Percentiles rank a stretch among this genome's conserved stretches.
These are phyloP conservation scores for Cetonia aurata DNA, from an alignment of 2,888 invertebrate genomes.

Conservation along the genomic window DNA sequence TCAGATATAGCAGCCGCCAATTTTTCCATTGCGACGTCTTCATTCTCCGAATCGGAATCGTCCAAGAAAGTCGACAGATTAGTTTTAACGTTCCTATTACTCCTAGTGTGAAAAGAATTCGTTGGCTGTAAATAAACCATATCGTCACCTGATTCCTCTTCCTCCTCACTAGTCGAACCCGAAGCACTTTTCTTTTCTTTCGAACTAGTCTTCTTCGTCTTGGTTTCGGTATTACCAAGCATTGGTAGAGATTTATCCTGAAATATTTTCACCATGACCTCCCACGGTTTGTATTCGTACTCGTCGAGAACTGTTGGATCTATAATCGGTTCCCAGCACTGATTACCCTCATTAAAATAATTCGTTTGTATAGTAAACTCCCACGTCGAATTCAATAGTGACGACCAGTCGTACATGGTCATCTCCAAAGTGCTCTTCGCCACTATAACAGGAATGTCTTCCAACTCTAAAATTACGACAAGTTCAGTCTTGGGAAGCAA, in stretches of 20 bases:
- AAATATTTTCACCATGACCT: constrained; percentile 75
- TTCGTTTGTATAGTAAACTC: constrained; percentile 67
- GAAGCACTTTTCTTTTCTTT: constrained; percentile 53
- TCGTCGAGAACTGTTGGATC: constrained; percentile 80
- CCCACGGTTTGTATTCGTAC: constrained; percentile 79
- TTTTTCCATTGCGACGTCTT: constrained; percentile 77
- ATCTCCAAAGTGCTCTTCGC: constrained; percentile 72
- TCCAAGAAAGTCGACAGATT: constrained; percentile 70
- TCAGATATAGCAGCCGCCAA: constrained; percentile 80
- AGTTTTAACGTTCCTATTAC: constrained; percentile 65
- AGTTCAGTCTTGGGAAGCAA: constrained; percentile 70
- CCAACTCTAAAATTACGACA: constrained; percentile 75
- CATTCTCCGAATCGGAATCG: constrained; percentile 82
- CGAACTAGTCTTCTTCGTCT: constrained; percentile 52
- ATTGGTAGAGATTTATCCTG: constrained; percentile 67
- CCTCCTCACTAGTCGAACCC: constrained; percentile 59
- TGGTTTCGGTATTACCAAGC: constrained; percentile 56
- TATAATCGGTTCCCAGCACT: constrained; percentile 85
- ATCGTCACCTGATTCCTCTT: constrained; percentile 64
- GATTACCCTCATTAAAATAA: constrained; percentile 64
- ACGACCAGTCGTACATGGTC: constrained; percentile 77
- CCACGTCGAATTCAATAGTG: constrained; percentile 63
- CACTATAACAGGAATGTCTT: constrained; percentile 71
- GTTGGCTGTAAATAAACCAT: constrained; percentile 66
- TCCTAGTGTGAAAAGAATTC: constrained; percentile 58